Base-by-base conservation (phyloP, 1,140 invertebrate genomes). In the Riptortus pedestris region DNA sequence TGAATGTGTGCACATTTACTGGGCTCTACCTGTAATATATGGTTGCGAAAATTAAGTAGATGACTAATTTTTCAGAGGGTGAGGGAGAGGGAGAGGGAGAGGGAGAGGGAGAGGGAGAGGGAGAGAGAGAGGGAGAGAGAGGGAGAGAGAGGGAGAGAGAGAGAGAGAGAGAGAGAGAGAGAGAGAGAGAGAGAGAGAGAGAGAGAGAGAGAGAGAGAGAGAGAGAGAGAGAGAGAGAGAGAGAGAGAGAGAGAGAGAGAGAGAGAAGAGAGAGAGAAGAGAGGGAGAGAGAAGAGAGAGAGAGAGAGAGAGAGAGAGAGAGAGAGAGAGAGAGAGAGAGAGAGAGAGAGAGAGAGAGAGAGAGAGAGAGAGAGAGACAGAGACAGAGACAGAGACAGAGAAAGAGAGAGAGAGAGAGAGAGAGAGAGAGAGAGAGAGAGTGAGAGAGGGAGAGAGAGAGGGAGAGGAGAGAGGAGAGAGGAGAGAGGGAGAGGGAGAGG, bases 121-220 rank as follows among this genome's bases (percentile, higher is more conserved):
- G n/a, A n/a, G n/a, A n/a, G n/a, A n/a, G n/a, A n/a, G n/a, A 63
- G 33, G 26, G 20, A 11, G 58, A 2, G 14, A 51, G 12, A 43
- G 51, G 28, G 48, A 31, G 43, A 5, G 33, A 63, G 61, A 26
- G 48, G 29, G 33, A 63, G 61, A 52, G 48, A 51, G 7, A 63
- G 61, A 52, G 48, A 51, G 27, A 63, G 61, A 52, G 48, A 29
- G 33, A 55, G 61, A 29, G 48, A 51, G 45, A 63, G 61, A 29
- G 48, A 51, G 45, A 63, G 61, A 29, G 48, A 29, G 45, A 63
- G 61, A 52, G 48, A 28, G 33, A 63, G 61, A 52, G 48, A 51
- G 33, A 63, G 45, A 52, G 48, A 26, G 33, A 63, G 61, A 52
- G 48, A 51, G 48, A 63, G 61, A 63, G 48, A 51, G 48, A 63